Evolutionary conservation across 2,797 vertebrate species (phyloP).

Genomic region (Labeo calbasu): DNA sequence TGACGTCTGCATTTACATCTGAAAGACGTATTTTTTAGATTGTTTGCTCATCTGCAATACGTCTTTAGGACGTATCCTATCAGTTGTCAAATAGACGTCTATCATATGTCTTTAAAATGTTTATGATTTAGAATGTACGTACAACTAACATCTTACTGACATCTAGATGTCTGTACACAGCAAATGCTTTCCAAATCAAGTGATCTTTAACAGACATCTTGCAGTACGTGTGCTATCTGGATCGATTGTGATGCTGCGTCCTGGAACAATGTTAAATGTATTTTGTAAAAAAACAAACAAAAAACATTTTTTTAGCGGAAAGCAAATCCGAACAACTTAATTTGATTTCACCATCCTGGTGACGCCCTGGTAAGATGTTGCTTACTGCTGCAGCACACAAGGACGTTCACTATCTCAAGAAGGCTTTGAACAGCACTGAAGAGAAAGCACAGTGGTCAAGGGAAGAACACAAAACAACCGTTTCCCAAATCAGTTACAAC

Average conservation of each 20-base stretch:
- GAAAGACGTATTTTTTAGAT: too few species aligned
- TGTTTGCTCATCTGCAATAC: too few species aligned
- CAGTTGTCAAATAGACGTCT: too few species aligned
- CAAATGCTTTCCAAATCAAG: too few species aligned
- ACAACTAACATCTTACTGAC: too few species aligned
- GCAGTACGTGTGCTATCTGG: too few species aligned
- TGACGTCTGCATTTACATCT: too few species aligned
- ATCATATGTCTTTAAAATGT: too few species aligned
- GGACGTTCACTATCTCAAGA: not conserved
- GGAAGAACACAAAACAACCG: not conserved
- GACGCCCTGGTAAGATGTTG: not conserved
- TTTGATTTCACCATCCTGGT: not conserved
- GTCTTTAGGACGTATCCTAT: too few species aligned
- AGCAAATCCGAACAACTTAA: not conserved
- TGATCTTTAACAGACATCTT: too few species aligned
- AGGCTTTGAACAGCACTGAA: not conserved
- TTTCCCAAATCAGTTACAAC: not conserved
- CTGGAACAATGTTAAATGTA: not conserved
- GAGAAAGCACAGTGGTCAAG: not conserved
- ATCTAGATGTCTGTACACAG: too few species aligned
- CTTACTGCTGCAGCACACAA: not conserved
- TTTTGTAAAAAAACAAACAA: not conserved
- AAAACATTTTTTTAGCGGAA: not conserved
- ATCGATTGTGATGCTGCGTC: not conserved
- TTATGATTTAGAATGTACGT: too few species aligned